Percentiles rank a stretch among this genome's conserved stretches.
Conservation (phyloP, 2,888 invertebrate genomes). For the Argyresthia albistria region DNA sequence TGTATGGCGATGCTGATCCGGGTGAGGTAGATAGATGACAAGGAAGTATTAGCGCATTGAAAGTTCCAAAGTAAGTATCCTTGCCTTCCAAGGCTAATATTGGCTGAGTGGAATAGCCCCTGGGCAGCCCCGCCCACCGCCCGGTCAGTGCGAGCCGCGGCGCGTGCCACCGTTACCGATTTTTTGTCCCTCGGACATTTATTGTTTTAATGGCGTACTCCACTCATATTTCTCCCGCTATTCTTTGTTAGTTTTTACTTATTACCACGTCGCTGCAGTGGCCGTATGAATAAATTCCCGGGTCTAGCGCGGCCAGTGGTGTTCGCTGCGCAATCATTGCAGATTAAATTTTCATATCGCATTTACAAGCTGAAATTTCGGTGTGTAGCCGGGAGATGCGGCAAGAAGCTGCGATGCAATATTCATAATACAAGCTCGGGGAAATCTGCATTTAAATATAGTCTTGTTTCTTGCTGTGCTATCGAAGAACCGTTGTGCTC, state of each 20-base stretch:
- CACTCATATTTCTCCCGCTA: constrained; percentile 37
- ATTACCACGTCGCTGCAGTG: constrained; percentile 36
- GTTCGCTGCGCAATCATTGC: constrained; percentile 34
- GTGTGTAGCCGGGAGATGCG: constrained; percentile 12
- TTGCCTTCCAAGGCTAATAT: not conserved
- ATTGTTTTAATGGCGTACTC: constrained; percentile 45
- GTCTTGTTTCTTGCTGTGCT: constrained; percentile 2
- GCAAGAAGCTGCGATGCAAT: constrained; percentile 23
- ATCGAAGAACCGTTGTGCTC: not conserved
- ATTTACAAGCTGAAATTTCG: constrained; percentile 29
- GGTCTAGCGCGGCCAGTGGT: constrained; percentile 9
- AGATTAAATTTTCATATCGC: constrained; percentile 47
- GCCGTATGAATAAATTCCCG: constrained; percentile 45
- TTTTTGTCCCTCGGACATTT: constrained; percentile 32
- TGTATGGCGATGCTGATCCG: no score
- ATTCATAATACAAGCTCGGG: constrained; percentile 31
- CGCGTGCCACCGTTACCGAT: constrained; percentile 13
- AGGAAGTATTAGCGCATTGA: not conserved
- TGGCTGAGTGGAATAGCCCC: not conserved
- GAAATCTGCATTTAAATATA: constrained; percentile 13
- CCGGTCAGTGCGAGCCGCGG: not conserved
- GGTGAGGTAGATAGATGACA: no score
- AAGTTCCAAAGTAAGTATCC: not conserved
- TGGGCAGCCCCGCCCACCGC: not conserved
- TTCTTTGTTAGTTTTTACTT: constrained; percentile 49